A percentile compares a stretch with the other conserved stretches of the same genome.
phyloP scores from a whole-genome alignment of 2,113 vertebrate species.

The Orthonyx spaldingii region DNA sequence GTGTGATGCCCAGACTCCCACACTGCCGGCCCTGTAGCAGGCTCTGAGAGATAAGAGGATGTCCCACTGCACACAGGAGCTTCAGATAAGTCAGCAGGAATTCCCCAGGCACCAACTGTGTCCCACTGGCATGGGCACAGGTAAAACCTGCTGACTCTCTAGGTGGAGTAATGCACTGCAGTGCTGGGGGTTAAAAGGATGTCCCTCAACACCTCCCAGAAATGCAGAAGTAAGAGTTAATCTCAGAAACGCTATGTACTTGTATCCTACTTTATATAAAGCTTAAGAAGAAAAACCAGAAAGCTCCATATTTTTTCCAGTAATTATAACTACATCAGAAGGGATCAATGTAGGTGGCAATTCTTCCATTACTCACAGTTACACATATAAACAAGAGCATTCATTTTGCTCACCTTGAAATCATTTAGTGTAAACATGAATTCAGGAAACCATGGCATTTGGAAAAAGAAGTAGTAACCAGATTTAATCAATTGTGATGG shows the following conservation, averaged over 20 bases:
- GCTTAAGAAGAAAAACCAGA: background rate
- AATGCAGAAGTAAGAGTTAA: background rate
- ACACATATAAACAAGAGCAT: slow-evolving; percentile 46
- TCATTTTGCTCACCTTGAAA: slow-evolving; percentile 88
- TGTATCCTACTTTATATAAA: background rate
- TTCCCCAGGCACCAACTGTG: background rate
- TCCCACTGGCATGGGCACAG: background rate
- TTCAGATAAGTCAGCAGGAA: background rate
- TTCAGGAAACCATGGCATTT: slow-evolving; percentile 95
- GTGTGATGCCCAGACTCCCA: background rate
- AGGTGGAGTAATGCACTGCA: background rate
- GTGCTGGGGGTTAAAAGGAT: background rate
- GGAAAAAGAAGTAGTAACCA: slow-evolving; percentile 97
- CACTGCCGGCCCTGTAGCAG: background rate
- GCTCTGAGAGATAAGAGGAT: background rate
- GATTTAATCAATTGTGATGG: slow-evolving; percentile 95
- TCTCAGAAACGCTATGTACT: background rate
- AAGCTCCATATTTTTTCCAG: background rate
- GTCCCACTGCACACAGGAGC: background rate
- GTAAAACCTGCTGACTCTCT: background rate
- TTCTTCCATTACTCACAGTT: slow-evolving; percentile 23
- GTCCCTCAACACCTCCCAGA: background rate
- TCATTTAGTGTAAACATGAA: slow-evolving; percentile 98
- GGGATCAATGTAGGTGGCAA: background rate
- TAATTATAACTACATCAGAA: background rate